Evolutionary conservation across 2,113 vertebrate species (phyloP), one percentile per base, ranked within the genome.

Genomic region (Phycodurus eques): DNA sequence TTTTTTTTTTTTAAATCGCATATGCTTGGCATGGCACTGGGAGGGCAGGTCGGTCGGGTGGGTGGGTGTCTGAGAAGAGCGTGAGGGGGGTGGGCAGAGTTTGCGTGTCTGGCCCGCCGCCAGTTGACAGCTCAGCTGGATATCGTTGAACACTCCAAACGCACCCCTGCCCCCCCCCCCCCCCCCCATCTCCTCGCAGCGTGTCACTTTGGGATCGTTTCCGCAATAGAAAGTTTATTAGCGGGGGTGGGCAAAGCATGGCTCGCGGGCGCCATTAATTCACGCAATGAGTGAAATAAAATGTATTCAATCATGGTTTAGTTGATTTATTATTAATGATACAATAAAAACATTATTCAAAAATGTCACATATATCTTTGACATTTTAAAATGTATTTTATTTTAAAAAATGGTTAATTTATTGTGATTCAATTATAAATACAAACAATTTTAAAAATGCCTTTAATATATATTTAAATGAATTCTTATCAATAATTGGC

Each of bases 91-190:
- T n/a, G 91, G 90, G 47, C 75, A 70, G 82, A 88, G 90, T 85
- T 94, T 95, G 95, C 90, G 92, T 96, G 96, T 89, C 93, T 96
- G 96, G 95, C 95, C 91, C 89, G 42, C 87, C 47, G 95, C 95
- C 96, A 96, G 94, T 85, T 94, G 93, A 94, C 94, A 94, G 93
- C 95, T 96, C 96, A 97, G 96, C 93, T 95, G 95, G 95, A 95
- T 93, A 93, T 94, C 93, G 92, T 90, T 94, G 93, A 93, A 94
- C 92, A 95, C 91, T 92, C 91, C 91, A 84, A 93, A 88, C 92
- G 20, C 35, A 13, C 33, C 62, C 62, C 47, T 27, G 2, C 15
- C 27, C 44, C 78, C 74, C 81, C 77, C 78, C 74, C 81, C 77
- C 2, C 63, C 9, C 20, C 43, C 67, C 80, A 75, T 87, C 82